Percentiles rank a stretch among this genome's conserved stretches.
Conservation (phyloP, 2,888 invertebrate species). For the Vandiemenella viatica region DNA sequence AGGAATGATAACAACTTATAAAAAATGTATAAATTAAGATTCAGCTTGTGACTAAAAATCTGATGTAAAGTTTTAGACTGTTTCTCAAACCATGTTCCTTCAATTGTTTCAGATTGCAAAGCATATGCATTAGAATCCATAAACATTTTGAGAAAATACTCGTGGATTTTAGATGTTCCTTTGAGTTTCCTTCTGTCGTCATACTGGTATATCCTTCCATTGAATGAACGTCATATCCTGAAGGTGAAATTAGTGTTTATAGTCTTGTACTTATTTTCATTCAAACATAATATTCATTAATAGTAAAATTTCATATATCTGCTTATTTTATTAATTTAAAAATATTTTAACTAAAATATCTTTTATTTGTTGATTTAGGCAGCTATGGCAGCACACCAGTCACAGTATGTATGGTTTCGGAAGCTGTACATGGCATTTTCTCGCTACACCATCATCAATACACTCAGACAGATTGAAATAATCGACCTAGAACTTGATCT, state of each 20-base stretch:
- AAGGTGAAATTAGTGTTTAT: slow-evolving; percentile 9
- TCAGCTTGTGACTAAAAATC: too few species aligned
- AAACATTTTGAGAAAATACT: slow-evolving; percentile 73
- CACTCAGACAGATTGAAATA: slow-evolving; percentile 57
- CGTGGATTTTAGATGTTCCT: slow-evolving; percentile 67
- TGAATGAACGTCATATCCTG: slow-evolving; percentile 25
- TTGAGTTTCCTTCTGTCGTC: slow-evolving; percentile 62
- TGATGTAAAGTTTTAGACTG: too few species aligned
- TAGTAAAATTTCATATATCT: too few species aligned
- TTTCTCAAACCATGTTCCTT: too few species aligned
- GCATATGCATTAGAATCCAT: slow-evolving; percentile 75
- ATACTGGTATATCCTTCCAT: slow-evolving; percentile 48
- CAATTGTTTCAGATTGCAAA: slow-evolving; percentile 55
- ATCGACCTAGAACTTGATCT: slow-evolving; percentile 64
- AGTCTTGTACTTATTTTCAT: too few species aligned
- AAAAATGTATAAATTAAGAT: too few species aligned
- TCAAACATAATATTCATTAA: too few species aligned
- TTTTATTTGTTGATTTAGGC: slow-evolving; percentile 32
- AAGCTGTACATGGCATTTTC: slow-evolving; percentile 77
- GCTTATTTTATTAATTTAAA: too few species aligned
- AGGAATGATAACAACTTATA: too few species aligned
- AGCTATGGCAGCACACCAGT: slow-evolving; percentile 74
- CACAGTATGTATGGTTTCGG: slow-evolving; percentile 94
- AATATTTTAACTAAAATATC: too few species aligned
- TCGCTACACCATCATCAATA: slow-evolving; percentile 81